A percentile compares a stretch with the other conserved stretches of the same genome.
Conservation (phyloP, 2,797 vertebrate species). For the Tiaroga cobitis region DNA sequence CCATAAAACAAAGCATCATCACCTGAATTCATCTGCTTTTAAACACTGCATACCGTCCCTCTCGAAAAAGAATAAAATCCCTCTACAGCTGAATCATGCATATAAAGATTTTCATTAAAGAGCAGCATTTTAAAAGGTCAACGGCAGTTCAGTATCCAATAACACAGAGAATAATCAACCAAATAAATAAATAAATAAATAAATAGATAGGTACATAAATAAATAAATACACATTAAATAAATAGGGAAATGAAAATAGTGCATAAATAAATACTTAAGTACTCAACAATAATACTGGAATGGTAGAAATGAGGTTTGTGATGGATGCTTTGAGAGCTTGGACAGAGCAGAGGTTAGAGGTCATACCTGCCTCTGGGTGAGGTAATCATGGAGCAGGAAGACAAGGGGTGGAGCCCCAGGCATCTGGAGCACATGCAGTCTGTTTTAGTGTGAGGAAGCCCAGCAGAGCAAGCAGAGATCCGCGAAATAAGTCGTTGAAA, state of each 20-base stretch:
- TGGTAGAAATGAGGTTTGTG: constrained; percentile 61
- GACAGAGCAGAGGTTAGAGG: constrained; percentile 77
- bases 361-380: constrained; percentile 78
- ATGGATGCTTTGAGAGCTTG: constrained; percentile 66
- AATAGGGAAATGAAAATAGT: constrained; percentile 76
- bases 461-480: constrained; percentile 72
- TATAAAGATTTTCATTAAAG: constrained; percentile 89
- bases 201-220: constrained; percentile 64
- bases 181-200: constrained; percentile 74
- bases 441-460: constrained; percentile 79
- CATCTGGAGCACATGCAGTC: constrained; percentile 73
- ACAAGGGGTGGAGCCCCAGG: constrained; percentile 69
- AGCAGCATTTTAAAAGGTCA: constrained; percentile 87
- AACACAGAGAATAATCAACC: constrained; percentile 66
- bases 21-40: constrained; percentile 75
- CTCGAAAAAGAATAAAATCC: constrained; percentile 81
- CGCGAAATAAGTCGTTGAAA: constrained; percentile 40
- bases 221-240: constrained; percentile 70
- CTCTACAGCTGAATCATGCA: constrained; percentile 87
- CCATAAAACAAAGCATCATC: constrained; percentile 72
- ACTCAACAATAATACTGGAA: constrained; percentile 57
- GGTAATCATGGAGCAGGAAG: constrained; percentile 74
- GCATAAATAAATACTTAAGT: constrained; percentile 66
- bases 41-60: constrained; percentile 83
- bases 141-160: constrained; percentile 76